Evolutionary conservation across 2,888 invertebrate genomes (phyloP), one percentile per base, ranked within the genome.

Genomic region (Athetis lepigone): DNA sequence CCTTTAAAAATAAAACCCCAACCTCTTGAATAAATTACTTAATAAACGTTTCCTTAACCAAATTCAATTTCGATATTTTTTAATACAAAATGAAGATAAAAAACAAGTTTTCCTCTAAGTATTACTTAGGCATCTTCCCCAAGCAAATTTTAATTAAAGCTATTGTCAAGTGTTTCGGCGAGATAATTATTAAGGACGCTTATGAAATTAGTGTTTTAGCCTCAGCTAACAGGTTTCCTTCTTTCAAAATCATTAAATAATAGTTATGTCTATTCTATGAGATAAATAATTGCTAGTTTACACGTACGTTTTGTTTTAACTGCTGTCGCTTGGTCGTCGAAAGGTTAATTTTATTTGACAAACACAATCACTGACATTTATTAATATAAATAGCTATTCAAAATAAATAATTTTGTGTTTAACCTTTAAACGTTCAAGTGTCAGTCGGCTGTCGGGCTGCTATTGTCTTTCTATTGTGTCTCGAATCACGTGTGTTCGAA

Each of bases 31-130:
- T 47, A 62, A 19, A 13, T 36, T 36, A 19, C 13, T 13, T 39
- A 25, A 37, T 36, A 27, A 1, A 58, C 7, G 19, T 62, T 8
- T 42, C 66, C 18, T 54, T 13, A n/a, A 21, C 11, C 19, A 33
- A 66, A 66, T 29, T 27, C 9, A 55, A 47, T 55, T 64, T 36
- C 46, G 18, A 52, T 52, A 52, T 52, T 27, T 23, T n/a, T 64
- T 49, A 27, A 27, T 51, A 21, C 2, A 36, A 27, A 54, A 54
- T 33, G 13, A 37, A 56, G 13, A 21, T 11, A 18, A 11, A 36
- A 55, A 54, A 39, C 43, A 8, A 33, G 7, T 21, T 19, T 64
- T 40, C 19, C 7, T 39, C 45, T 49, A 18, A 29, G 16, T 23
- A n/a, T 43, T 43, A 13, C 3, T 13, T n/a, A n/a, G 11, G 4